Conservation (phyloP, 2,797 vertebrate species). For the Hippopotamyrus pictus region DNA sequence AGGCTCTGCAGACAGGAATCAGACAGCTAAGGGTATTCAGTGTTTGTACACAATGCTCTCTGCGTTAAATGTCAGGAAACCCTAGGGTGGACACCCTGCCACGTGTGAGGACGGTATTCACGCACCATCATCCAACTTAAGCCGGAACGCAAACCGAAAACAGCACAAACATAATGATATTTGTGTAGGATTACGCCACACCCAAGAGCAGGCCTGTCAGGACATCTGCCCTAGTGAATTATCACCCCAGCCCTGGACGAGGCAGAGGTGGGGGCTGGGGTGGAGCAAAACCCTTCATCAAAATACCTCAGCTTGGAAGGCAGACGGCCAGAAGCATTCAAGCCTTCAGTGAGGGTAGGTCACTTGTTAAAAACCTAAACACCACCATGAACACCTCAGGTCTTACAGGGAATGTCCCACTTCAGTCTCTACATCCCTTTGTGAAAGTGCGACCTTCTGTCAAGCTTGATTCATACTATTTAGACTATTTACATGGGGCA, state of each 20-base stretch:
- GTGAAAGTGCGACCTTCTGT: neutral
- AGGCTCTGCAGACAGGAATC: neutral
- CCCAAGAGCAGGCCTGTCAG: neutral
- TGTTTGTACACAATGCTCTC: neutral
- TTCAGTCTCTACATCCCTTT: neutral
- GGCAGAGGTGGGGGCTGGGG: neutral
- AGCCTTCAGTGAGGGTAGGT: neutral
- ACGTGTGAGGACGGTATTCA: neutral
- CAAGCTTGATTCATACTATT: neutral
- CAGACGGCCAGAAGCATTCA: neutral
- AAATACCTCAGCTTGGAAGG: neutral
- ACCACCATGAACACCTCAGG: neutral
- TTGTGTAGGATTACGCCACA: constrained; percentile 3
- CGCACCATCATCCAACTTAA: neutral
- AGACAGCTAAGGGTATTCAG: neutral
- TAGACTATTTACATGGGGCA: neutral
- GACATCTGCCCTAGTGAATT: constrained; percentile 9
- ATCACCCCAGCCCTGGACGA: neutral
- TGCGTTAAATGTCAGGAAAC: neutral
- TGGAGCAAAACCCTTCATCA: neutral
- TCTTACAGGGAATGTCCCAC: neutral
- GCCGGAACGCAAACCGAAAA: neutral
- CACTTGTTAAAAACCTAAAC: neutral
- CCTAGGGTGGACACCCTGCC: neutral
- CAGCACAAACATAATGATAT: neutral